phyloP scores from a whole-genome alignment of 2,113 vertebrate genomes.

The Ageneiosus marmoratus region DNA sequence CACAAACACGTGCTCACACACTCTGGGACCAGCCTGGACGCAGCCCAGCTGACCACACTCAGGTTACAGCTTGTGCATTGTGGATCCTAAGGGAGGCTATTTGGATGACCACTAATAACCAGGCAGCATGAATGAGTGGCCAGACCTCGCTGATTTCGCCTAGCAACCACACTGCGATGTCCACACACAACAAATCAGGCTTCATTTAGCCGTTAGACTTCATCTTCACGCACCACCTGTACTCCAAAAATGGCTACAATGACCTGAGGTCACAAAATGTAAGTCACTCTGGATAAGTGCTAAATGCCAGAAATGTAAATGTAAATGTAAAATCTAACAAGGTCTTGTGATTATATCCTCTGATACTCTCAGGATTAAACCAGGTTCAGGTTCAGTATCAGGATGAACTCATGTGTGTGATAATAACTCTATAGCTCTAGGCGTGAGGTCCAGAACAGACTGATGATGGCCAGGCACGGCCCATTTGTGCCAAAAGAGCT shows the following conservation, averaged over 20 bases:
- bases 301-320: too few species aligned
- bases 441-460: neutral
- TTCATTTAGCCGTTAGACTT: neutral
- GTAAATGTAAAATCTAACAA: too few species aligned
- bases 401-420: neutral
- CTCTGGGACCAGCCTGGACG: conserved; percentile 41
- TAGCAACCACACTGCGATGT: conserved; percentile 41
- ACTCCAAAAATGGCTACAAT: neutral
- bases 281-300: too few species aligned
- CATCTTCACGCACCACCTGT: conserved; percentile 8
- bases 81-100: conserved; percentile 41
- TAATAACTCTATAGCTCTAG: neutral
- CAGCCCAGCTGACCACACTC: conserved; percentile 39
- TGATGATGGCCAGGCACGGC: neutral
- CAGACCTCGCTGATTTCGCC: conserved; percentile 10
- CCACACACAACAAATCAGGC: neutral
- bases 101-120: conserved; percentile 49
- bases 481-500: conserved; percentile 1
- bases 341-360: neutral
- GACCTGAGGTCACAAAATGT: neutral
- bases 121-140: conserved; percentile 21
- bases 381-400: neutral
- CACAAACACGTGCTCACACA: conserved; percentile 30
- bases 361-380: neutral
- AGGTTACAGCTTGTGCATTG: conserved; percentile 27